These are phyloP conservation scores for Hydrolagus affinis DNA, from an alignment of 2,113 vertebrate genomes.

Conservation along the genomic window DNA sequence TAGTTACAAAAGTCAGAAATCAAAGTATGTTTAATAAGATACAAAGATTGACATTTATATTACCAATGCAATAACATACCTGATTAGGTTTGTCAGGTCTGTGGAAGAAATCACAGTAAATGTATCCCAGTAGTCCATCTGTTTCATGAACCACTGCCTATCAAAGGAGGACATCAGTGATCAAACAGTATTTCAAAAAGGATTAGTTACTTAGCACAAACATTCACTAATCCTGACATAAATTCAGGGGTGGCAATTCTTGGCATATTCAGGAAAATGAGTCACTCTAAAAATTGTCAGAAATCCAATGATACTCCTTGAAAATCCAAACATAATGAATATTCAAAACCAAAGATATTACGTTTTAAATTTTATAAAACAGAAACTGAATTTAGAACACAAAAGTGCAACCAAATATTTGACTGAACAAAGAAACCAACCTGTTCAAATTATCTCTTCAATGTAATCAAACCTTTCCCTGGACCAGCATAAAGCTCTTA, in stretches of 20 bases:
- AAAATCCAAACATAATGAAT: neutral
- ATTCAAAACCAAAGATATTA: neutral
- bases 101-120: constrained; percentile 96
- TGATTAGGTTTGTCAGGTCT: constrained; percentile 84
- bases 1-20: neutral
- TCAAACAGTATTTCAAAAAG: neutral
- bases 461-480: neutral
- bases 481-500: neutral
- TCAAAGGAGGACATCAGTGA: constrained; percentile 30
- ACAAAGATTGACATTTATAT: neutral
- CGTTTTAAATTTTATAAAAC: neutral
- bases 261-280: neutral
- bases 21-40: neutral
- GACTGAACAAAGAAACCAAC: too few species aligned
- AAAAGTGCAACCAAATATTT: too few species aligned
- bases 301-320: neutral
- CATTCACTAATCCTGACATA: neutral
- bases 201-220: neutral
- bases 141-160: constrained; percentile 92
- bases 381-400: too few species aligned
- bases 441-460: too few species aligned
- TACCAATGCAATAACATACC: constrained; percentile 50
- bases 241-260: neutral
- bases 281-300: neutral
- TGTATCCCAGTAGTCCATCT: constrained; percentile 85